These are phyloP conservation scores for Cisticola juncidis DNA, from an alignment of 2,113 vertebrate species.

Conservation along the genomic window DNA sequence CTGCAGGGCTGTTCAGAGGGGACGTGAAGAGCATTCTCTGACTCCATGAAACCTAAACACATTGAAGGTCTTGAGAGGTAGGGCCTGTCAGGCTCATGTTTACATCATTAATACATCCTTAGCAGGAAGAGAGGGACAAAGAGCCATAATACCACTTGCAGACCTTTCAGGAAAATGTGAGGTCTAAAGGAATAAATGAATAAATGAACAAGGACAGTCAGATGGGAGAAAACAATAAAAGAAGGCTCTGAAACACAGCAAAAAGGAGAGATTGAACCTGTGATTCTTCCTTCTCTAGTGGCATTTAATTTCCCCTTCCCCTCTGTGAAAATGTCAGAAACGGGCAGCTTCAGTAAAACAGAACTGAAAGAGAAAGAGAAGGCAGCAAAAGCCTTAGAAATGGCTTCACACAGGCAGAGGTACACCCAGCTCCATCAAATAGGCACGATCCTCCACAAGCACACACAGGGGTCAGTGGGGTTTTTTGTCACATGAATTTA, in stretches of 20 bases:
- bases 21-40: background rate
- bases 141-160: background rate
- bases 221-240: background rate
- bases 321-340: background rate
- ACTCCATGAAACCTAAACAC: background rate
- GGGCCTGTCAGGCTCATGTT: background rate
- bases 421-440: accelerated
- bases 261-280: background rate
- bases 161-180: background rate
- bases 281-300: background rate
- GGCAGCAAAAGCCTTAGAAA: background rate
- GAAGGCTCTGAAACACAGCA: background rate
- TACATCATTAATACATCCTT: background rate
- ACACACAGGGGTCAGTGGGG: background rate
- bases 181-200: background rate
- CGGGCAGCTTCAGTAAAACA: background rate
- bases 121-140: background rate
- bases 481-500: background rate
- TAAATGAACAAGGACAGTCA: background rate
- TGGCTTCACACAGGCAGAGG: background rate
- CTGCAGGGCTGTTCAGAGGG: background rate
- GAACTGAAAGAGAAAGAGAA: constrained; percentile 33
- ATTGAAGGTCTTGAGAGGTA: background rate
- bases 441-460: accelerated
- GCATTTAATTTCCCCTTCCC: constrained; percentile 22